These are phyloP conservation scores for Esox niger DNA, from an alignment of 2,113 vertebrate species.

Conservation along the genomic window DNA sequence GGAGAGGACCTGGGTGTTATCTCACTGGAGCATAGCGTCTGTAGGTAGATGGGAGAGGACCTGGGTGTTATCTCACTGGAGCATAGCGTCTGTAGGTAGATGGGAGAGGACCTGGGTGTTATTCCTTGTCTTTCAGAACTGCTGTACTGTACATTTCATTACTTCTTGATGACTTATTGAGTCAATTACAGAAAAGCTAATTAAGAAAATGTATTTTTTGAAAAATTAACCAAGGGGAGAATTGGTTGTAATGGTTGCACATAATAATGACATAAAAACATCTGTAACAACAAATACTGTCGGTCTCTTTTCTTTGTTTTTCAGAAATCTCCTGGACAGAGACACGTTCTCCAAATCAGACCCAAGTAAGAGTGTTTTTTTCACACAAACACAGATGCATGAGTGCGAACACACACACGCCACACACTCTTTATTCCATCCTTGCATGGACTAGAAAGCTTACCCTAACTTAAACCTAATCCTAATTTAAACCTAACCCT, in stretches of 20 bases:
- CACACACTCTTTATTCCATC: no score
- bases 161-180: conserved; percentile 3
- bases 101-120: no score
- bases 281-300: background rate
- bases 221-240: background rate
- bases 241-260: background rate
- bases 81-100: no score
- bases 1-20: no score
- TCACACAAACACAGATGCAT: background rate
- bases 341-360: conserved; percentile 96
- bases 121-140: conserved; percentile 21
- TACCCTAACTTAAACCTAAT: no score
- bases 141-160: conserved; percentile 56
- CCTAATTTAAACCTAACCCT: no score
- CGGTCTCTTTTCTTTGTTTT: conserved; percentile 31
- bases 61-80: no score
- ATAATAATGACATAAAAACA: no score
- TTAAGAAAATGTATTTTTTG: background rate
- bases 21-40: no score
- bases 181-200: background rate
- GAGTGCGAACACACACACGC: no score
- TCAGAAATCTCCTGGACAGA: conserved; percentile 86
- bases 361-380: conserved; percentile 78
- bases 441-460: no score
- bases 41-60: no score